Evolutionary conservation across 2,888 invertebrate species (phyloP).

Genomic region (Xestia ashworthii): DNA sequence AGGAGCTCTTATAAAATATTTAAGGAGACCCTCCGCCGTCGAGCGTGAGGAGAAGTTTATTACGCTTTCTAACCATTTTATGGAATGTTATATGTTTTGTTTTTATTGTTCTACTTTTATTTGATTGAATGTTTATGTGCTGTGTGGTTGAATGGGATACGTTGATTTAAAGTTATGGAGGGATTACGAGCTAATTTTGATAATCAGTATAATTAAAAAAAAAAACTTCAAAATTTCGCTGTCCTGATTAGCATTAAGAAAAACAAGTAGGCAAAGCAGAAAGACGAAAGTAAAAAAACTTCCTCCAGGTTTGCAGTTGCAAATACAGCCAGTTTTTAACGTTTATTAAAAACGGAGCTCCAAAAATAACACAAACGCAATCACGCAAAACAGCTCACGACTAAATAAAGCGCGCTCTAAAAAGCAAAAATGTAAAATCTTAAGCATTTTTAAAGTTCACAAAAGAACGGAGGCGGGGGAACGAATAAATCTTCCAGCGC

Average conservation of each 20-base stretch:
- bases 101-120: slow-evolving; percentile 53
- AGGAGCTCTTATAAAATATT: slow-evolving; percentile 63
- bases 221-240: background rate
- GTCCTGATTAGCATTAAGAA: background rate
- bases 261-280: too few species aligned
- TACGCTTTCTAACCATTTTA: slow-evolving; percentile 55
- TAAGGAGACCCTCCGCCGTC: slow-evolving; percentile 45
- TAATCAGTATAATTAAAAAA: background rate
- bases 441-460: slow-evolving; percentile 68
- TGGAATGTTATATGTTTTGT: slow-evolving; percentile 53
- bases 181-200: background rate
- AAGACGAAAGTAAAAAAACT: background rate
- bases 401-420: slow-evolving; percentile 59
- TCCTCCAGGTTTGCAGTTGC: background rate
- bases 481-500: slow-evolving; percentile 68
- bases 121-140: slow-evolving; percentile 54
- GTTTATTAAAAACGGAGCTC: slow-evolving; percentile 35
- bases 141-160: slow-evolving; percentile 5
- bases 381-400: slow-evolving; percentile 54
- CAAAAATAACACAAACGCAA: slow-evolving; percentile 54
- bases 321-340: background rate
- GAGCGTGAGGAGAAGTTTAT: slow-evolving; percentile 57
- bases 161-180: background rate
- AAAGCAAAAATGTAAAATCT: slow-evolving; percentile 63
- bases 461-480: slow-evolving; percentile 55